Evolutionary conservation across 2,797 vertebrate species (phyloP), one percentile per base, ranked within the genome.

Genomic region (Helarctos malayanus): DNA sequence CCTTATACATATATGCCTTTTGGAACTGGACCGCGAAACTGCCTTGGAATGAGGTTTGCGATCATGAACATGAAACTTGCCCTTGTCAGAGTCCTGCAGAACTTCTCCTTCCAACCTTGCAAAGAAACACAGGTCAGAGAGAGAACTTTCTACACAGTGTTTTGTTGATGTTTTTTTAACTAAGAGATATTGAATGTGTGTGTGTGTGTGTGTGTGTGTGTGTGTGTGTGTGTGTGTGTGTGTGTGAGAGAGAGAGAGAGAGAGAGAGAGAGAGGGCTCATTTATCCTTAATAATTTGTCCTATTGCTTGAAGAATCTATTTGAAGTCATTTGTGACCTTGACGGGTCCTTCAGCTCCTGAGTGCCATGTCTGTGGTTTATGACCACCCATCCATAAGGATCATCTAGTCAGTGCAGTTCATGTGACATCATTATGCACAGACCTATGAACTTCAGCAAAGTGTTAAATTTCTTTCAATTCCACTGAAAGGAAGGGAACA

Each of bases 11-110:
- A 98, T 89, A 94, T 99, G 84, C 99, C 99, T 32, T 99, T 99
- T 59, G 99, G 99, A 93, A 97, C 98, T 1, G 99, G 99, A 0
- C 99, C 99, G 87, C 99, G 99, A 89, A 99, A 99, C 97, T 99
- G 99, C 97, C 97, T 99, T 0, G 99, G 99, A 86, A 99, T 99
- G 99, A 97, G 99, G 61, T 99, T 99, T 96, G 99, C 99, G 5
- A 18, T 99, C 12, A 63, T 99, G 93, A 97, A 94, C 89, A 98
- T 99, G 96, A 99, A 99, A 98, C 54, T 99, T 8, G 98, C 97
- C 12, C 13, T 99, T 0, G 1, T 92, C n/a, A 93, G 98, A 88
- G 81, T 99, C 3, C 94, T 99, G 81, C 99, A 99, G 97, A 98
- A 98, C 71, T 99, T 99, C 98, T 99, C 95, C 80, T 98, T 99